Conservation (phyloP, 2,888 invertebrate species). For the Melikaiella ostensackeni region DNA sequence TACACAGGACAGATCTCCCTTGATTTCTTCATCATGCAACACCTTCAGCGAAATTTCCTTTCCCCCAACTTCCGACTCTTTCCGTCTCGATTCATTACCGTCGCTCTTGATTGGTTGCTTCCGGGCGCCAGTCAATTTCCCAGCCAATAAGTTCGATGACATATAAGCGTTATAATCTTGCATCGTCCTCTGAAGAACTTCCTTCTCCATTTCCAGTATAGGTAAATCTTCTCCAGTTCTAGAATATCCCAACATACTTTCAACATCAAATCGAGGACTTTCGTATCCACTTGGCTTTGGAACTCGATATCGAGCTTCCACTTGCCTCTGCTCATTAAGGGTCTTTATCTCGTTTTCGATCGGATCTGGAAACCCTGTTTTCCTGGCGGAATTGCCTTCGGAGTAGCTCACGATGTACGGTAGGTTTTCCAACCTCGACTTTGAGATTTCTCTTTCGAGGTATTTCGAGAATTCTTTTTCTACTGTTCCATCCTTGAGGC, state of each 20-base stretch:
- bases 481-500: neutral
- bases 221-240: slow-evolving; percentile 68
- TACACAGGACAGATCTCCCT: slow-evolving; percentile 73
- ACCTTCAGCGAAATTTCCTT: slow-evolving; percentile 41
- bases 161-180: slow-evolving; percentile 70
- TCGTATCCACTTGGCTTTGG: slow-evolving; percentile 39
- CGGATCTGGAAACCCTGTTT: slow-evolving; percentile 3
- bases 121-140: slow-evolving; percentile 43
- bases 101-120: slow-evolving; percentile 21
- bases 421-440: slow-evolving; percentile 15
- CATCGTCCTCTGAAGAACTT: slow-evolving; percentile 67
- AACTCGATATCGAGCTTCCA: slow-evolving; percentile 35
- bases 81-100: slow-evolving; percentile 24
- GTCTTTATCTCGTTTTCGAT: slow-evolving; percentile 18
- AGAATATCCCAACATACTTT: slow-evolving; percentile 70
- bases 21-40: slow-evolving; percentile 51
- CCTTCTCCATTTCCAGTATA: slow-evolving; percentile 70
- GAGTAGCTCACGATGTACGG: slow-evolving; percentile 12
- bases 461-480: slow-evolving; percentile 36
- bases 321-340: slow-evolving; percentile 13
- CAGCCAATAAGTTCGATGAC: slow-evolving; percentile 59
- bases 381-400: neutral
- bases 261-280: slow-evolving; percentile 61
- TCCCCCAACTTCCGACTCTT: slow-evolving; percentile 46
- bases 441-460: slow-evolving; percentile 29